Evolutionary conservation across 2,113 vertebrate genomes (phyloP).

Genomic region (Lophochroa leadbeateri): DNA sequence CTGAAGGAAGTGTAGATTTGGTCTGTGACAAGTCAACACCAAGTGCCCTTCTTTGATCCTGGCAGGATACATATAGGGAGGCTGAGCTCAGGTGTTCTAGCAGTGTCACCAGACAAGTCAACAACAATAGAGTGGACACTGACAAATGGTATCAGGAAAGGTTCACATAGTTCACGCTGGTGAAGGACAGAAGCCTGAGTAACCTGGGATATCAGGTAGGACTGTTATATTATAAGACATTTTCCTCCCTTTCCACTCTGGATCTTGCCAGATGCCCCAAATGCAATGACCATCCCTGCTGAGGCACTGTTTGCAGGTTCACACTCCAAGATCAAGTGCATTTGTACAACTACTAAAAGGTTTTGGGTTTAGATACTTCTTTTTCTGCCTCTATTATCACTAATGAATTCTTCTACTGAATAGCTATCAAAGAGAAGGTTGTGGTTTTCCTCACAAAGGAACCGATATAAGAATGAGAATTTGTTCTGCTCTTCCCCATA

Average conservation of each 20-base stretch:
- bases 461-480: constrained; percentile 3
- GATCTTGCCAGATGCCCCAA: not conserved
- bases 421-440: not conserved
- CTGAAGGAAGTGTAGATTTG: not conserved
- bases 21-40: not conserved
- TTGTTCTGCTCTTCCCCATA: not conserved
- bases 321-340: not conserved
- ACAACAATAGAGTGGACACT: too few relatives aligned
- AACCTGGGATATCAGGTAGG: not conserved
- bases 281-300: accelerated
- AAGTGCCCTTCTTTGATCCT: not conserved
- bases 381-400: not conserved
- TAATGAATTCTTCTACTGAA: not conserved
- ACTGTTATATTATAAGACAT: not conserved
- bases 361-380: not conserved
- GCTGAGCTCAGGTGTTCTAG: not conserved
- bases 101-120: not conserved
- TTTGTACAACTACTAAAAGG: not conserved
- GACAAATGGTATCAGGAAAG: not conserved
- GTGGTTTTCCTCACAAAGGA: not conserved
- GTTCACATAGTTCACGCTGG: accelerated
- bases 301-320: accelerated
- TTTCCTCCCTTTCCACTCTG: not conserved
- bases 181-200: not conserved
- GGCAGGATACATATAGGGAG: accelerated